Conservation (phyloP, 2,888 invertebrate species). For the Parnassius apollo region DNA sequence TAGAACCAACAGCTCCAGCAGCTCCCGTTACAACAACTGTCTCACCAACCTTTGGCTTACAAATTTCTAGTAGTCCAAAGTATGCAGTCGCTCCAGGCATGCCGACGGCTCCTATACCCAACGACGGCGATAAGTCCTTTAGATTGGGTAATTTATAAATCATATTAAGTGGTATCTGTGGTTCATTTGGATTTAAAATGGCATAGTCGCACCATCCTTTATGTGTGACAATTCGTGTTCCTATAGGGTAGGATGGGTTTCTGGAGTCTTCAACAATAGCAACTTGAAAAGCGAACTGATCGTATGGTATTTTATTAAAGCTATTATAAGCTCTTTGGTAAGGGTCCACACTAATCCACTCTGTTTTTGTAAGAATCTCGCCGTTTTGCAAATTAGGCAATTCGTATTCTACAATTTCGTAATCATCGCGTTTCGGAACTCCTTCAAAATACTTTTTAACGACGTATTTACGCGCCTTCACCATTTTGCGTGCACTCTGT, state of each 20-base stretch:
- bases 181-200: conserved; percentile 36
- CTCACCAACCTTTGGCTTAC: conserved; percentile 84
- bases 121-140: conserved; percentile 67
- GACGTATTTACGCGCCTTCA: conserved; percentile 79
- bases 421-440: conserved; percentile 78
- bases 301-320: conserved; percentile 37
- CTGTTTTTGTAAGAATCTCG: conserved; percentile 54
- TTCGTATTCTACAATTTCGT: conserved; percentile 81
- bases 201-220: conserved; percentile 79
- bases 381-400: conserved; percentile 79
- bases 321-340: conserved; percentile 36
- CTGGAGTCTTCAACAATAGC: conserved; percentile 80
- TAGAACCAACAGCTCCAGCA: conserved; percentile 86
- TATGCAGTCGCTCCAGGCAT: conserved; percentile 86
- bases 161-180: conserved; percentile 26
- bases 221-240: conserved; percentile 76
- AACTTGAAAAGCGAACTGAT: conserved; percentile 45
- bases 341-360: conserved; percentile 53
- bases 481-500: conserved; percentile 45
- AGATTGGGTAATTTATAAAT: conserved; percentile 69
- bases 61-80: conserved; percentile 84
- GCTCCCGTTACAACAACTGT: conserved; percentile 84
- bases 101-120: conserved; percentile 80
- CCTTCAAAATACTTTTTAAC: conserved; percentile 79
- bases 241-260: conserved; percentile 79